Conservation (phyloP, 2,113 vertebrate species). For the Ophthalmolycus amberensis region DNA sequence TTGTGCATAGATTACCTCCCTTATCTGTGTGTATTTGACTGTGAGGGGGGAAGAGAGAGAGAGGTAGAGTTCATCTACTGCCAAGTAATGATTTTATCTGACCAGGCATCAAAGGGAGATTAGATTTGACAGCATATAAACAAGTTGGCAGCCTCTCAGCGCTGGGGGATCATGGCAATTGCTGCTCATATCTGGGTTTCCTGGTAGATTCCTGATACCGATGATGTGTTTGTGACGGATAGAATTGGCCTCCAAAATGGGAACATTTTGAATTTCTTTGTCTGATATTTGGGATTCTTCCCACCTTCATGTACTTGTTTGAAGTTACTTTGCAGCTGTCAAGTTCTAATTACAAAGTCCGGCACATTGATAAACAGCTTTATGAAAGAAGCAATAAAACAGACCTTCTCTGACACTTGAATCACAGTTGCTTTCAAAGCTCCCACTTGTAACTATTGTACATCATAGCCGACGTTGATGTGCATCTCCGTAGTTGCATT, state of each 20-base stretch:
- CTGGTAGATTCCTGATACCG: background rate
- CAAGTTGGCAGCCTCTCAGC: background rate
- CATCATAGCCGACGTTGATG: background rate
- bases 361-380: background rate
- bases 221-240: background rate
- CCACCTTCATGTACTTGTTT: background rate
- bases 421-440: background rate
- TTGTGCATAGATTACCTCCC: conserved; percentile 57
- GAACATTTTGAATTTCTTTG: background rate
- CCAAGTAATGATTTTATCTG: conserved; percentile 62
- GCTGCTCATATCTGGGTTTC: background rate
- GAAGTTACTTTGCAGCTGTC: conserved; percentile 16
- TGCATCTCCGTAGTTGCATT: background rate
- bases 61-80: conserved; percentile 46
- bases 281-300: background rate
- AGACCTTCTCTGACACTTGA: background rate
- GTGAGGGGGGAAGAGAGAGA: conserved; percentile 5
- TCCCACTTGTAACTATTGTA: background rate
- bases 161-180: background rate
- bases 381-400: background rate
- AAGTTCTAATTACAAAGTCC: conserved; percentile 8
- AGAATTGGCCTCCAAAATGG: conserved; percentile 24
- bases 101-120: conserved; percentile 52
- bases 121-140: conserved; percentile 32
- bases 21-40: conserved; percentile 67